phyloP scores from a whole-genome alignment of 2,888 invertebrate genomes.

The Tachina lurida region DNA sequence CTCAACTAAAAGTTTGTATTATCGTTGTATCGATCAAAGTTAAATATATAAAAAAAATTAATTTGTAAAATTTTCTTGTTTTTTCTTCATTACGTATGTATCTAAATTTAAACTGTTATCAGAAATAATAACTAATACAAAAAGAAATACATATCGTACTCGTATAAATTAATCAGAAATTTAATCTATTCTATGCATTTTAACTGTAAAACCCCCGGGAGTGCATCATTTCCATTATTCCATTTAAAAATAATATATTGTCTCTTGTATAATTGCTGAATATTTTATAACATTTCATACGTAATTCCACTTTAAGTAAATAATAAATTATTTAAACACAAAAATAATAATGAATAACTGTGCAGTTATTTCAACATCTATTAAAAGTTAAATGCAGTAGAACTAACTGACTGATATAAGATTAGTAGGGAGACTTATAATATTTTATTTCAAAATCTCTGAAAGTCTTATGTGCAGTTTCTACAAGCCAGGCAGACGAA shows the following conservation, averaged over 20 bases:
- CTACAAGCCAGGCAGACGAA: no score
- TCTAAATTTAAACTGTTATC: neutral
- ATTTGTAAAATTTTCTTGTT: no score
- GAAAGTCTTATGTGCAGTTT: no score
- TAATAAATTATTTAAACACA: conserved; percentile 4
- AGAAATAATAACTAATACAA: neutral
- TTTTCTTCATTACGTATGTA: no score
- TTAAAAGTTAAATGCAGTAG: no score
- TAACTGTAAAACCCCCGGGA: neutral
- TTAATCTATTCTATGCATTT: conserved; percentile 7
- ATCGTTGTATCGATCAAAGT: no score
- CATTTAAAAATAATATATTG: conserved; percentile 7
- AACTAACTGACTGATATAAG: no score
- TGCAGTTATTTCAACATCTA: no score
- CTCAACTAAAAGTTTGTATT: no score
- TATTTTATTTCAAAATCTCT: no score
- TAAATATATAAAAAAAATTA: no score
- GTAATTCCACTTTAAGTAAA: conserved; percentile 14
- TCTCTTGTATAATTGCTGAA: conserved; percentile 2
- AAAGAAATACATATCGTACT: neutral
- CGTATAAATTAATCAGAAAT: neutral
- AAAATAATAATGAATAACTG: neutral
- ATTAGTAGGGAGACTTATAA: no score
- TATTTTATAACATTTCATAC: conserved; percentile 25
- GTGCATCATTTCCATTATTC: conserved; percentile 1